A percentile compares a stretch with the other conserved stretches of the same genome.
Conservation (phyloP, 2,888 invertebrate species). For the Barypeithes pellucidus region DNA sequence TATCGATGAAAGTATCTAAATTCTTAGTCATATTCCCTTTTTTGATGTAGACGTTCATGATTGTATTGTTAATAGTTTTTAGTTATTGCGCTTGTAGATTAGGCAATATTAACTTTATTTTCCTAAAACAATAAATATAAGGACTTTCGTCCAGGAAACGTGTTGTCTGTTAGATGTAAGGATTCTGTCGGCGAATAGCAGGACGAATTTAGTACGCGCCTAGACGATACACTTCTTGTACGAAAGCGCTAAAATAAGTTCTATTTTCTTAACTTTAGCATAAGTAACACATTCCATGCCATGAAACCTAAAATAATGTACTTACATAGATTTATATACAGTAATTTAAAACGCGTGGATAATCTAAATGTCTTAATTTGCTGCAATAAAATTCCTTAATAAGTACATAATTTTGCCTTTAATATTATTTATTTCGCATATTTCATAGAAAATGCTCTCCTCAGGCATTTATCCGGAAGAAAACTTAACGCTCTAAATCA, state of each 20-base stretch:
- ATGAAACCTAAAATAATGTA: slow-evolving; percentile 33
- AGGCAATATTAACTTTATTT: slow-evolving; percentile 23
- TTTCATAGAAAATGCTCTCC: too few relatives aligned
- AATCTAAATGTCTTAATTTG: background rate
- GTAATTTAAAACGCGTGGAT: background rate
- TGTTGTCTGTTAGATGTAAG: too few relatives aligned
- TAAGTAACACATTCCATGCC: slow-evolving; percentile 44
- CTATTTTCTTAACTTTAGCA: slow-evolving; percentile 34
- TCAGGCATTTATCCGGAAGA: too few relatives aligned
- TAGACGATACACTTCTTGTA: too few relatives aligned
- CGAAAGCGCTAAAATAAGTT: background rate
- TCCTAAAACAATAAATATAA: slow-evolving; percentile 3
- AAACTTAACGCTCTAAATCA: too few relatives aligned
- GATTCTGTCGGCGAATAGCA: too few relatives aligned
- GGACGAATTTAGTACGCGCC: too few relatives aligned
- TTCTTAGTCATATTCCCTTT: slow-evolving; percentile 13
- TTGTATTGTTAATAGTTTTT: slow-evolving; percentile 24
- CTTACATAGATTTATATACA: slow-evolving; percentile 27
- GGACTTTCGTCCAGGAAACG: background rate
- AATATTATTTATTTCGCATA: too few relatives aligned
- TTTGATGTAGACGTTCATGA: slow-evolving; percentile 11
- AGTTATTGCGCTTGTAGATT: slow-evolving; percentile 20
- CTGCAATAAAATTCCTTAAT: slow-evolving; percentile 17
- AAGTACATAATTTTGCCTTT: slow-evolving; percentile 17
- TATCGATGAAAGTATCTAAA: slow-evolving; percentile 10